Conservation (phyloP, 2,888 invertebrate genomes). For the Pollenia griseotomentosa region DNA sequence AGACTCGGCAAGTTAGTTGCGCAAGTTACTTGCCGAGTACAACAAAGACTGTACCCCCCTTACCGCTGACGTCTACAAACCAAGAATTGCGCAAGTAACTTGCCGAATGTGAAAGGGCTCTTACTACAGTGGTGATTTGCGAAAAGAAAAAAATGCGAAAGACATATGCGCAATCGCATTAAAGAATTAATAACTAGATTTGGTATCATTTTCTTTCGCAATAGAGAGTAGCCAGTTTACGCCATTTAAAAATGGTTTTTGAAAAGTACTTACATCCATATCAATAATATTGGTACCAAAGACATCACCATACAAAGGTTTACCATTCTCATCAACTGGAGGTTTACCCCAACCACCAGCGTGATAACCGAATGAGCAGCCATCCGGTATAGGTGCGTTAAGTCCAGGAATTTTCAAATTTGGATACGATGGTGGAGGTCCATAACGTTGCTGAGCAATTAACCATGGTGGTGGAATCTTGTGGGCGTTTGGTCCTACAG, state of each 20-base stretch:
- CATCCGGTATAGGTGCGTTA: constrained; percentile 99
- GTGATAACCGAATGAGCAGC: constrained; percentile 99
- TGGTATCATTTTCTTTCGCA: not conserved
- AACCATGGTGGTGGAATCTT: constrained; percentile 97
- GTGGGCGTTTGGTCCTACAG: constrained; percentile 96
- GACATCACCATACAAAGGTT: constrained; percentile 99
- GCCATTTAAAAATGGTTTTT: not conserved
- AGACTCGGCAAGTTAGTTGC: no score
- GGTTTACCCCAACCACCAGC: constrained; percentile 99
- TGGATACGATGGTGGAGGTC: constrained; percentile 99
- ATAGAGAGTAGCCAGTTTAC: no score
- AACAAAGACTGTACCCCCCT: no score
- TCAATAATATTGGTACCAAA: constrained; percentile 93
- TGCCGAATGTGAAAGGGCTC: no score
- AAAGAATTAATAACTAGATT: not conserved
- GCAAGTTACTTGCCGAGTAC: no score
- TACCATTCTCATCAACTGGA: constrained; percentile 98
- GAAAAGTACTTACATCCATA: constrained; percentile 86
- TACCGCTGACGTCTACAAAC: no score
- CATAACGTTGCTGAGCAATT: constrained; percentile 90
- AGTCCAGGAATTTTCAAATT: constrained; percentile 98
- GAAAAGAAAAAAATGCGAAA: no score
- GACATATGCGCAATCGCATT: no score
- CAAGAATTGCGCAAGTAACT: no score
- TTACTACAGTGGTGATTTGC: no score